These are phyloP conservation scores for Amphiprion percula DNA, from an alignment of 2,113 vertebrate species.

Conservation along the genomic window DNA sequence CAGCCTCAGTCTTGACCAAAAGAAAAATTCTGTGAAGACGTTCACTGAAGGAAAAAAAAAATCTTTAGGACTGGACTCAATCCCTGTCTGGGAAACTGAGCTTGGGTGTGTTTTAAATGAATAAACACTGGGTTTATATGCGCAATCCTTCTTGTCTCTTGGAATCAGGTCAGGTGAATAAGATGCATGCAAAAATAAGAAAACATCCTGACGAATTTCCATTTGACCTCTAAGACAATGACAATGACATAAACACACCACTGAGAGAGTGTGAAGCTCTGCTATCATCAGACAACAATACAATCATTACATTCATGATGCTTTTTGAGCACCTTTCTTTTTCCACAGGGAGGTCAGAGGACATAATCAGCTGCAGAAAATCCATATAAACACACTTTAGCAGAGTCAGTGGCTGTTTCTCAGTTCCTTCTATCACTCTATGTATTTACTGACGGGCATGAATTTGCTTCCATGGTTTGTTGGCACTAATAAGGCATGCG, in stretches of 20 bases:
- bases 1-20: no score
- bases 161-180: not conserved
- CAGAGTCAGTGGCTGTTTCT: not conserved
- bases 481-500: not conserved
- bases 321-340: not conserved
- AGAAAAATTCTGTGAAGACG: no score
- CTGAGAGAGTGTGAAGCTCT: not conserved
- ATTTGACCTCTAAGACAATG: constrained; percentile 45
- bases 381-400: not conserved
- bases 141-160: not conserved
- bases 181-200: constrained; percentile 59
- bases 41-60: no score
- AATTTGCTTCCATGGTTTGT: not conserved
- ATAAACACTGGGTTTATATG: not conserved
- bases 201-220: constrained; percentile 52
- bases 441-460: not conserved
- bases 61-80: no score
- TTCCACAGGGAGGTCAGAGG: constrained; percentile 3
- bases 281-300: not conserved
- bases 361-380: not conserved
- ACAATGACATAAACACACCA: not conserved
- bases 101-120: not conserved
- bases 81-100: not conserved
- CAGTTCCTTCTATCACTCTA: not conserved
- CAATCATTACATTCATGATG: not conserved